Percentiles rank a stretch among this genome's conserved stretches.
Evolutionary conservation across 1,140 invertebrate species (phyloP).

Genomic region (Neodiprion fabricii): DNA sequence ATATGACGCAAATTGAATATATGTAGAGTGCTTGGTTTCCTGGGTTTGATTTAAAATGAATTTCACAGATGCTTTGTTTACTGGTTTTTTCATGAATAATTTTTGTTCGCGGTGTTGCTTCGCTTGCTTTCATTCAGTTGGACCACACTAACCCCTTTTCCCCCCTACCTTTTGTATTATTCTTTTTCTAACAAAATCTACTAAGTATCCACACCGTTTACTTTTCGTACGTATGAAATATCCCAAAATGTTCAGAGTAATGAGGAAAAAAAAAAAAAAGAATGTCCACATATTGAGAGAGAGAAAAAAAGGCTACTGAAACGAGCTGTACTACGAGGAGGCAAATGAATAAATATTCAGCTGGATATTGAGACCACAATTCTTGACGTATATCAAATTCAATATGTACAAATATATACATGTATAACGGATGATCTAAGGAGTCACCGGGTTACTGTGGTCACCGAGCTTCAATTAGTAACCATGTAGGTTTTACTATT

Average conservation of each 20-base stretch:
- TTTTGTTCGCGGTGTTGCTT: constrained; percentile 51
- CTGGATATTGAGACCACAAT: constrained; percentile 24
- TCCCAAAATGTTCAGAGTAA: not conserved
- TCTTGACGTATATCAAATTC: constrained; percentile 25
- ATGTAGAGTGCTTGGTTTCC: constrained; percentile 47
- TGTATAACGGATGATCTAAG: constrained; percentile 44
- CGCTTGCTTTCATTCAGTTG: constrained; percentile 56
- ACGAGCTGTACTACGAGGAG: not conserved
- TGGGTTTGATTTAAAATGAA: constrained; percentile 27
- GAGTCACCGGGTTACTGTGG: constrained; percentile 61
- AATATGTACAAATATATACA: constrained; percentile 33
- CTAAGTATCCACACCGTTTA: not conserved
- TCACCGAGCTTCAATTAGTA: constrained; percentile 58
- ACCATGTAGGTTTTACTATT: constrained; percentile 44
- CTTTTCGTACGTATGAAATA: not conserved
- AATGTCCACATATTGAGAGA: not conserved
- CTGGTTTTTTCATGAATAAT: constrained; percentile 21
- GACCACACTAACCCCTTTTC: constrained; percentile 59
- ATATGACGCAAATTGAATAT: constrained; percentile 39
- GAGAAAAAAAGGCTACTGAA: not conserved
- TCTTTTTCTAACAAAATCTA: constrained; percentile 52
- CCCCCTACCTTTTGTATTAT: constrained; percentile 52
- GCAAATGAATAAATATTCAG: constrained; percentile 14
- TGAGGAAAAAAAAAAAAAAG: not conserved
- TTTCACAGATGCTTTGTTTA: constrained; percentile 18